Evolutionary conservation across 64 coral and sea anemone species (phyloP), one percentile per base, ranked within the genome.

Genomic region (Montipora sp.): DNA sequence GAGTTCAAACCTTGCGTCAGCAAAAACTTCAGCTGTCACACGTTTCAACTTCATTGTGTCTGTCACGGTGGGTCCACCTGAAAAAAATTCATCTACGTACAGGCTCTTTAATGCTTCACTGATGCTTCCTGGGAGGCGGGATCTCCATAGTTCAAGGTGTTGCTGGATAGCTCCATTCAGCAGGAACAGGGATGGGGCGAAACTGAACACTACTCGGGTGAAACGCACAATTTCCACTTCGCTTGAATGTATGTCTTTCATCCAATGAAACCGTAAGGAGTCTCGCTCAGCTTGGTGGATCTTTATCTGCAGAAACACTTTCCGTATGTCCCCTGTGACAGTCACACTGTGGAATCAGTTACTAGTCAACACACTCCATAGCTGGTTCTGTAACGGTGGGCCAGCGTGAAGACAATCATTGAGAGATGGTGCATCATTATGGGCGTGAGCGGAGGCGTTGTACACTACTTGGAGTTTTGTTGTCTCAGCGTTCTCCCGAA

Each of bases 391-490:
- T 73, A 73, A 73, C 24, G 1, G 69, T 73, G 69, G 69, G 69
- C 69, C 69, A 73, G 69, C 69, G 69, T 73, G 69, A 21, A 73
- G 69, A 73, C 69, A 73, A 73, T 73, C 69, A 73, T 73, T 73
- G 69, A 73, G 69, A 73, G 69, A 73, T 73, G 69, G 19, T 20
- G 69, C 69, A 73, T 73, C 21, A 73, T 73, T 73, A 73, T 73
- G 69, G 69, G 69, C 69, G 69, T 73, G 69, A 73, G 69, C 69
- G 69, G 69, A 73, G 19, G 69, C 69, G 22, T 73, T 0, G 69
- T 73, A 92, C 7, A 91, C 89, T 1, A 91, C 63, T 9, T 79
- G 58, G 7, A 91, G 59, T 84, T 84, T 84, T 65, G 81, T 84
- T 0, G 89, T 81, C 77, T 91, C 66, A 21, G 89, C 89, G 68